Evolutionary conservation across 2,888 invertebrate genomes (phyloP).

Genomic region (Heterodera filipjevi): DNA sequence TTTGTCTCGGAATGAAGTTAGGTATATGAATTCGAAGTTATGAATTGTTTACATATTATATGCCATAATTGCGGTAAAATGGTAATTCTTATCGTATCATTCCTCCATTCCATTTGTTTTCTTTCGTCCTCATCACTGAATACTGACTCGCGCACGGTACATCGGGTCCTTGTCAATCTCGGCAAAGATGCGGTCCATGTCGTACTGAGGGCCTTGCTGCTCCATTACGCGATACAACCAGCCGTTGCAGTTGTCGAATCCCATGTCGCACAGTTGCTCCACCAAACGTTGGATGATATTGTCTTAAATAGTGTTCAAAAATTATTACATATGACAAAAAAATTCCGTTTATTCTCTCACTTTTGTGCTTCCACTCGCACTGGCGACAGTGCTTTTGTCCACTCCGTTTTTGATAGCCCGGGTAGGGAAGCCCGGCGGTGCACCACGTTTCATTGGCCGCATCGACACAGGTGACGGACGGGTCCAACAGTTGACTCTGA

Average conservation of each 20-base stretch:
- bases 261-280: slow-evolving; percentile 38
- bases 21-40: no score
- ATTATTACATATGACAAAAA: no score
- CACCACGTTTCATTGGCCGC: slow-evolving; percentile 23
- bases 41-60: no score
- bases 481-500: neutral
- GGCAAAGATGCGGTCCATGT: slow-evolving; percentile 33
- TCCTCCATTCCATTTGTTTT: neutral
- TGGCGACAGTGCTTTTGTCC: slow-evolving; percentile 11
- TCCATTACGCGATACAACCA: slow-evolving; percentile 33
- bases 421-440: slow-evolving; percentile 36
- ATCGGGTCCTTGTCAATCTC: slow-evolving; percentile 29
- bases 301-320: neutral
- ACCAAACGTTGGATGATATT: slow-evolving; percentile 3
- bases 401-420: neutral
- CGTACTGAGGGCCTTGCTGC: slow-evolving; percentile 28
- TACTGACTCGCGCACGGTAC: neutral
- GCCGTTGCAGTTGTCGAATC: slow-evolving; percentile 44
- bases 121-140: neutral
- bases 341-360: no score
- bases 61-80: no score
- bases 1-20: no score
- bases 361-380: slow-evolving; percentile 26
- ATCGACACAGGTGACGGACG: neutral
- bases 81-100: neutral